phyloP scores from a whole-genome alignment of 2,888 invertebrate genomes.

The Drosophila suboccidentalis region DNA sequence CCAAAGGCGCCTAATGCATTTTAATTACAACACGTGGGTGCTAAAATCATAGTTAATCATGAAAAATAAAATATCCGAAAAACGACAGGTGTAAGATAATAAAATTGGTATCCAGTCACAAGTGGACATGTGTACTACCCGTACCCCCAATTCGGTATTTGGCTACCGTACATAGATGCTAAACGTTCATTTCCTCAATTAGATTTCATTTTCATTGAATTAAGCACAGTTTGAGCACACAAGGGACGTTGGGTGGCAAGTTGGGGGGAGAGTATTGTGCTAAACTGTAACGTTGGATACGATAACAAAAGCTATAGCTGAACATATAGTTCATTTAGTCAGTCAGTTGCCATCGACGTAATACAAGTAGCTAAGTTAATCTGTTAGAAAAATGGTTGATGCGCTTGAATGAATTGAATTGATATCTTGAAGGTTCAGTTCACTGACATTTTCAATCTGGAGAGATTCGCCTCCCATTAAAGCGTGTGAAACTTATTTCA shows the following conservation, averaged over 20 bases:
- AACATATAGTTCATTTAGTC: slow-evolving; percentile 25
- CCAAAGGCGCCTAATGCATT: slow-evolving; percentile 43
- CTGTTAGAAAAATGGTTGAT: slow-evolving; percentile 9
- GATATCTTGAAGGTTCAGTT: slow-evolving; percentile 27
- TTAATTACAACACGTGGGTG: slow-evolving; percentile 49
- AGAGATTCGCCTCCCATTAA: neutral
- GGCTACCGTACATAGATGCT: slow-evolving; percentile 29
- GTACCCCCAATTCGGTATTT: neutral
- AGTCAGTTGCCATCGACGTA: slow-evolving; percentile 29
- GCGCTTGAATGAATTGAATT: slow-evolving; percentile 22
- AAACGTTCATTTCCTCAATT: slow-evolving; percentile 79
- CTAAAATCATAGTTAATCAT: neutral
- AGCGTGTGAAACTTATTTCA: neutral
- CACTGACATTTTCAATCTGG: slow-evolving; percentile 21
- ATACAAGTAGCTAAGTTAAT: slow-evolving; percentile 49
- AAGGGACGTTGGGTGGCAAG: slow-evolving; percentile 8
- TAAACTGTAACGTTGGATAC: slow-evolving; percentile 19
- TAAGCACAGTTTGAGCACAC: slow-evolving; percentile 16
- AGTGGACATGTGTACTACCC: slow-evolving; percentile 24
- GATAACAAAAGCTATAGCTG: slow-evolving; percentile 54
- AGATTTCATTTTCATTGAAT: slow-evolving; percentile 58
- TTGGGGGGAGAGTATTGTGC: slow-evolving; percentile 34
- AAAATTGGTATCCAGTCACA: slow-evolving; percentile 34
- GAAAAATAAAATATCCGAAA: neutral
- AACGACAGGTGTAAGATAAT: slow-evolving; percentile 41